Conservation (phyloP, 30 jellyfish, hydroid and myxozoan genomes). For the Aurelia aurita complex sp. Pacific region DNA sequence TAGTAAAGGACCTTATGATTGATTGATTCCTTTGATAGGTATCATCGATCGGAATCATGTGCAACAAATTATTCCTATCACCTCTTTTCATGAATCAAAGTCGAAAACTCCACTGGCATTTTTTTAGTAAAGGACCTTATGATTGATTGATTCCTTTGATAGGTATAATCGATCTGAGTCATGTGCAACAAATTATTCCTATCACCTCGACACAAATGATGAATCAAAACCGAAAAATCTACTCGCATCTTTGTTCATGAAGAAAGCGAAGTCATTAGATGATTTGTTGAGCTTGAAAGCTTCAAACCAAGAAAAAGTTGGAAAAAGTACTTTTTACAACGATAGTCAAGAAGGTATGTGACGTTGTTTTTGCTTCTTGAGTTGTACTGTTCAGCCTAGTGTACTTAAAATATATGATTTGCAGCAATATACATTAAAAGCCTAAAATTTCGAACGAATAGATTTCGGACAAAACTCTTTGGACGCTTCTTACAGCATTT, state of each 20-base stretch:
- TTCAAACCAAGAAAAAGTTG: constrained; percentile 11
- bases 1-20: not conserved
- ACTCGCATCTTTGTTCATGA: constrained; percentile 39
- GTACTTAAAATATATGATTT: too few relatives aligned
- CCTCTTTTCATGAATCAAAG: constrained; percentile 21
- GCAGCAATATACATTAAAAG: too few relatives aligned
- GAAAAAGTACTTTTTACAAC: constrained; percentile 58
- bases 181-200: constrained; percentile 41
- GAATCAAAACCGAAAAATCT: constrained; percentile 24
- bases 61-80: constrained; percentile 33
- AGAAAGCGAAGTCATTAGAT: constrained; percentile 67
- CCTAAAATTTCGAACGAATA: too few relatives aligned
- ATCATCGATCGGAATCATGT: constrained; percentile 28
- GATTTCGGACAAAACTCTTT: too few relatives aligned
- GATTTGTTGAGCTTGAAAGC: constrained; percentile 5
- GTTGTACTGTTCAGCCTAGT: too few relatives aligned
- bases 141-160: not conserved
- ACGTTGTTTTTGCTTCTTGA: not conserved
- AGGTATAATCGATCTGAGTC: constrained; percentile 26
- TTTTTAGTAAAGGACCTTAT: not conserved
- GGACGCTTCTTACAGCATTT: too few relatives aligned
- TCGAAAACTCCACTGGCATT: not conserved
- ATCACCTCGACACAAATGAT: constrained; percentile 31
- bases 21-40: not conserved
- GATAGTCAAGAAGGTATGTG: constrained; percentile 7